Percentiles rank a stretch among this genome's conserved stretches.
Conservation (phyloP, 2,888 invertebrate species). For the Himalopsyche anomala region DNA sequence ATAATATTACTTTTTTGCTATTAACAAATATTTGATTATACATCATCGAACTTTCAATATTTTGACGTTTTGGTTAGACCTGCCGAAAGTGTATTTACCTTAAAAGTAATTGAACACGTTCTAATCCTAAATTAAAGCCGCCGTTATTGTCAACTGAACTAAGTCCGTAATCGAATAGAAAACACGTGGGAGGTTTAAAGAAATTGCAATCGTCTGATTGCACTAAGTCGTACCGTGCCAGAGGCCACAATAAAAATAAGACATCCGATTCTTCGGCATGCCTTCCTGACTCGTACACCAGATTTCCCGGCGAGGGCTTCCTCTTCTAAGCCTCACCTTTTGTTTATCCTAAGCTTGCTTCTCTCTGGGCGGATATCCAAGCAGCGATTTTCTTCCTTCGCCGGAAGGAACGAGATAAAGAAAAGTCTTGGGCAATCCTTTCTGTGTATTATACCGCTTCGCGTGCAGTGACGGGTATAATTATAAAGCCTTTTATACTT, state of each 20-base stretch:
- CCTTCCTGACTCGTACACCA: constrained; percentile 23
- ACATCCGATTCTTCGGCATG: background rate
- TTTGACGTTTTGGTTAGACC: too few relatives aligned
- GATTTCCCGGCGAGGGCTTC: background rate
- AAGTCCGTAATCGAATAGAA: too few relatives aligned
- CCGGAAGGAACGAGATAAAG: constrained; percentile 44
- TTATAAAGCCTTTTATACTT: background rate
- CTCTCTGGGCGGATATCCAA: constrained; percentile 12
- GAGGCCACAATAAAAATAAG: constrained; percentile 42
- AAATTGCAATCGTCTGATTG: constrained; percentile 11
- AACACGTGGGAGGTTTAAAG: background rate
- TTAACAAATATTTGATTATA: too few relatives aligned
- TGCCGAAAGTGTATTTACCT: too few relatives aligned
- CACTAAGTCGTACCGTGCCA: background rate
- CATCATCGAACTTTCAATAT: too few relatives aligned
- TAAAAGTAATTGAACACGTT: too few relatives aligned
- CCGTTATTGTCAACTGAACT: too few relatives aligned
- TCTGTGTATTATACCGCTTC: background rate
- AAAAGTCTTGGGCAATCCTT: constrained; percentile 33
- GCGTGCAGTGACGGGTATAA: background rate
- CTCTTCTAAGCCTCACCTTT: constrained; percentile 23
- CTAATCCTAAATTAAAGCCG: too few relatives aligned
- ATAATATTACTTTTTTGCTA: too few relatives aligned
- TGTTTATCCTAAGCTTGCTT: constrained; percentile 10
- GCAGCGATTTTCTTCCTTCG: constrained; percentile 17